Evolutionary conservation across 2,797 vertebrate genomes (phyloP).

Genomic region (Babyrousa celebensis): DNA sequence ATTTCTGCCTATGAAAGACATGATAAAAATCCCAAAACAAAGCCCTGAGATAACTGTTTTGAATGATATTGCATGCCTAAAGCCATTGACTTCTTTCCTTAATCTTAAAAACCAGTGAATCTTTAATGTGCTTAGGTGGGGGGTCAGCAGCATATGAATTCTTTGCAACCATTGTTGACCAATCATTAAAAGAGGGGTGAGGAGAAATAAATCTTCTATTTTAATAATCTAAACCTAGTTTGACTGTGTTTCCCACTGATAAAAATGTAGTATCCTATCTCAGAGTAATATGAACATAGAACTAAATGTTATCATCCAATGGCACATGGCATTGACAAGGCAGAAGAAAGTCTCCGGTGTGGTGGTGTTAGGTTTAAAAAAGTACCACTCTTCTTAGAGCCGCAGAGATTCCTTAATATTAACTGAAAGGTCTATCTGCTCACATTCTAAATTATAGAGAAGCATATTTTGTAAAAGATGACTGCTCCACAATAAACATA

Average conservation of each 20-base stretch:
- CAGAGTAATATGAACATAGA: not conserved
- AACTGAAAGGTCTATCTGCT: not conserved
- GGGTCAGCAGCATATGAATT: not conserved
- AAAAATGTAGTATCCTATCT: constrained; percentile 4
- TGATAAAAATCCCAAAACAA: constrained; percentile 18
- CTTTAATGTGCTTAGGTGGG: constrained; percentile 18
- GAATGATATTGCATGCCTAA: not conserved
- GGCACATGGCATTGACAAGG: not conserved
- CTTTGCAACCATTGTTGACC: not conserved
- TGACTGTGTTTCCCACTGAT: constrained; percentile 27
- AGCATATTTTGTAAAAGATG: not conserved
- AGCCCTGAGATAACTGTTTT: constrained; percentile 33
- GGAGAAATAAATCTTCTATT: not conserved
- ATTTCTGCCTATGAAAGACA: not conserved
- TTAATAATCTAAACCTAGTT: constrained; percentile 54
- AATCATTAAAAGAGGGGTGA: constrained; percentile 48
- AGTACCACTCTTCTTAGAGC: not conserved
- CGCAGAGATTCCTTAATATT: not conserved
- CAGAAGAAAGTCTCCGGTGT: not conserved
- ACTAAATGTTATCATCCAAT: constrained; percentile 16
- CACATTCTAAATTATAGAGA: not conserved
- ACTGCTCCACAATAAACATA: not conserved
- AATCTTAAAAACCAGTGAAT: constrained; percentile 49
- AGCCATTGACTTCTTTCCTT: not conserved
- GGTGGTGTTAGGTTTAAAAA: not conserved